Evolutionary conservation across 2,888 invertebrate genomes (phyloP), one percentile per base, ranked within the genome.

Genomic region (Aspidiotus rigidus): DNA sequence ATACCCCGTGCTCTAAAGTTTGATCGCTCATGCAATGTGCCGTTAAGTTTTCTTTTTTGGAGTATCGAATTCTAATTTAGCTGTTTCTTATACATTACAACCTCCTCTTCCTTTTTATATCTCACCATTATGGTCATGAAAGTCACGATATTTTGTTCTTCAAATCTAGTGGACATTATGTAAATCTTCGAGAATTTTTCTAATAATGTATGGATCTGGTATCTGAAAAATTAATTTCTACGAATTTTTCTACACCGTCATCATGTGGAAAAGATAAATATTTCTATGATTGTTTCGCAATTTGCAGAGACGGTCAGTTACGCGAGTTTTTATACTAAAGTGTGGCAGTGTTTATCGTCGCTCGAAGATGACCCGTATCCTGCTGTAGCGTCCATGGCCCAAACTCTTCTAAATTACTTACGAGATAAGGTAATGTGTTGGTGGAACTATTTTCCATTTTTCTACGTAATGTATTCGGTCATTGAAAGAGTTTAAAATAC

Each of bases 321-420:
- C 15, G 69, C 62, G 13, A 69, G 69, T 17, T 69, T 69, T 42
- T 69, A 94, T 79, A 87, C 87, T 79, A 90, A 90, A 79, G 83
- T 97, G 70, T 98, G 96, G 96, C 83, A 85, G 74, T 86, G 89
- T 17, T 81, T 98, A 73, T 81, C 85, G 72, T 81, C 84, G 71
- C 83, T 96, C 75, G 85, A 90, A 70, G 83, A 84, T 71, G 98
- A 99, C 82, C 96, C 98, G 2, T 87, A 89, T 78, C 91, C 91
- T 3, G 85, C 86, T 67, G 91, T 97, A 5, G 83, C 89, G 1
- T 79, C 82, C 70, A 86, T 93, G 82, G 90, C 93, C 7, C 83
- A 83, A 73, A 86, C 85, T 75, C 84, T 96, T 69, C 88, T 92
- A 49, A 85, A 84, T 73, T 83, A 90, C 76, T 86, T 96, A 73